Base-by-base conservation (phyloP, 1,140 invertebrate genomes). In the Drosophila sechellia region DNA sequence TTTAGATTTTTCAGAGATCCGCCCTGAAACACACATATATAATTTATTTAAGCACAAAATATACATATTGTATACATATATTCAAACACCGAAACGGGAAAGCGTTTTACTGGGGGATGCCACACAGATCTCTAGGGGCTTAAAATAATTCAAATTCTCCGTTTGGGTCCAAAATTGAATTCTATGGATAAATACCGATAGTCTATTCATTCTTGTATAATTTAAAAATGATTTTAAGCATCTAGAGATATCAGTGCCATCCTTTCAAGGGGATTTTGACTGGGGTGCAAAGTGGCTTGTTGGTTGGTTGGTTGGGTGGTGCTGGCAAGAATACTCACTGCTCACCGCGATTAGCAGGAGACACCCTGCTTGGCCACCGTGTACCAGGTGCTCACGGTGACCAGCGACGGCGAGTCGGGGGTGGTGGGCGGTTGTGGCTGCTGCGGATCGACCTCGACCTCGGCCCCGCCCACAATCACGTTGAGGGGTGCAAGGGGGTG, bases 341-440 rank as follows among this genome's bases (percentile, higher is more conserved):
- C 68, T 54, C 50, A 34, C 35, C 39, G 43, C 20, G 40, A 72
- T 84, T 91, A 92, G 76, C 91, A 92, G 73, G 91, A 92, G 66
- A 92, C 90, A 65, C 91, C 91, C 79, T 92, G 91, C 78, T 92
- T 92, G 48, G 92, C 87, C 49, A 92, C 91, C 40, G 92, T 92
- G 25, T 92, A 92, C 92, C 92, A 92, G 37, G 90, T 90, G 71
- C 90, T 90, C 43, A 92, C 92, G 42, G 72, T 92, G 17, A 92
- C 92, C 74, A 92, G 72, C 25, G 92, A 92, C 4, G 92, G 91
- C 20, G 91, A 91, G 35, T 90, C 90, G 6, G 87, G 84, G 3
- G 80, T 85, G 52, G 77, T 81, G 45, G 76, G 64, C 31, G 56
- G 68, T 34, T 15, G 63, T n/a, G 35, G 49, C 15, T 69, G 63